Conservation (phyloP, 1,140 invertebrate species). For the Drosophila simulans region DNA sequence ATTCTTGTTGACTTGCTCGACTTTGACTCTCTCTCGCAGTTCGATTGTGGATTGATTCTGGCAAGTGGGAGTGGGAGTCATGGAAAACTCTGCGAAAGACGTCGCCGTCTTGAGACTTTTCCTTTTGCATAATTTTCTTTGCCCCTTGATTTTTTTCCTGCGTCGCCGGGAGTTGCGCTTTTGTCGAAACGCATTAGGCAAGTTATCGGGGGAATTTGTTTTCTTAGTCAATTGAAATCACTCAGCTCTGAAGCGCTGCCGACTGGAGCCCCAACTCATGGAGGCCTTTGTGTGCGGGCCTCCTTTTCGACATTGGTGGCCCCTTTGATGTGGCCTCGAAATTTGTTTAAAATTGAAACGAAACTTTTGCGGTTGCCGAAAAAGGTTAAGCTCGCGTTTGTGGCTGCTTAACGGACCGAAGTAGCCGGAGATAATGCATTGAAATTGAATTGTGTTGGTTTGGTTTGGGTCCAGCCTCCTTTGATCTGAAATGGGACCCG, state of each 20-base stretch:
- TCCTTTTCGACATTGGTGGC: slow-evolving; percentile 33
- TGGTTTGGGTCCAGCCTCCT: slow-evolving; percentile 6
- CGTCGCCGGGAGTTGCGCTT: slow-evolving; percentile 62
- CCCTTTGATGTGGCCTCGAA: slow-evolving; percentile 76
- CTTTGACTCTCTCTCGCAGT: slow-evolving; percentile 30
- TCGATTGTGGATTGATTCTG: slow-evolving; percentile 25
- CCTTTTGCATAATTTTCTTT: slow-evolving; percentile 53
- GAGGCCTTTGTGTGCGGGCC: slow-evolving; percentile 53
- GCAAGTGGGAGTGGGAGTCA: background rate
- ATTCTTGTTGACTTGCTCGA: slow-evolving; percentile 78
- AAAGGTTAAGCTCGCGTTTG: slow-evolving; percentile 65
- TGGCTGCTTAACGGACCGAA: slow-evolving; percentile 59
- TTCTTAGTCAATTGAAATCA: slow-evolving; percentile 83
- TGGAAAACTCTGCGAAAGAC: slow-evolving; percentile 17
- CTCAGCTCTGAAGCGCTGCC: slow-evolving; percentile 59
- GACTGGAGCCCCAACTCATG: background rate
- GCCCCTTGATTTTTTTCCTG: slow-evolving; percentile 22
- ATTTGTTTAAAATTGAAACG: slow-evolving; percentile 63
- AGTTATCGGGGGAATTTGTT: slow-evolving; percentile 71
- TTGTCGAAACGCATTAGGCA: slow-evolving; percentile 69
- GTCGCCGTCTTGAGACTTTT: slow-evolving; percentile 68
- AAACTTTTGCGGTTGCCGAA: slow-evolving; percentile 66
- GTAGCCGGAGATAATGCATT: slow-evolving; percentile 53
- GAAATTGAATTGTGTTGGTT: slow-evolving; percentile 36
- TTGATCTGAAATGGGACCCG: slow-evolving; percentile 37